Evolutionary conservation across 2,888 invertebrate species (phyloP).

Genomic region (Cetonia aurata): DNA sequence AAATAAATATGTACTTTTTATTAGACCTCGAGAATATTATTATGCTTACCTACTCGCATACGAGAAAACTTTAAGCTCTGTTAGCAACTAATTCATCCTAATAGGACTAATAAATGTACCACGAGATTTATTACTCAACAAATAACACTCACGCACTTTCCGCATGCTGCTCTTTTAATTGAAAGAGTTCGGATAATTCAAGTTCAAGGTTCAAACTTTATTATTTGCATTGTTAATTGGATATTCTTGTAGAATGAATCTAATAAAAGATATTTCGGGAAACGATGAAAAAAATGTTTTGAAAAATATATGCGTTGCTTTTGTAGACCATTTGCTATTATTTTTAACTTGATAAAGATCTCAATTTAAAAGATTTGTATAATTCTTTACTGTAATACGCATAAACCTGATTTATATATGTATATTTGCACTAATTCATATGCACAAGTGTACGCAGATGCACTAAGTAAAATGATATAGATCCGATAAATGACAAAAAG

Average conservation of each 20-base stretch:
- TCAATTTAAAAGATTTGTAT: no score
- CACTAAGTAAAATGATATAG: no score
- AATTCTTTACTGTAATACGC: no score
- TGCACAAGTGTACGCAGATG: no score
- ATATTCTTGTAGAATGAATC: not conserved
- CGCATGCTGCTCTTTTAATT: constrained; percentile 36
- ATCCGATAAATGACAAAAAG: no score
- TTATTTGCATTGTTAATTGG: constrained; percentile 16
- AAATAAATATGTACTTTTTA: not conserved
- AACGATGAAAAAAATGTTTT: not conserved
- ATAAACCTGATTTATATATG: no score
- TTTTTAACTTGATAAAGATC: no score
- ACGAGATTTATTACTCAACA: constrained; percentile 30
- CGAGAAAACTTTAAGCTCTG: no score
- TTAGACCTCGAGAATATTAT: not conserved
- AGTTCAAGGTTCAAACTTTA: constrained; percentile 35
- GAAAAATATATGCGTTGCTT: no score
- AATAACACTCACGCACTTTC: constrained; percentile 31
- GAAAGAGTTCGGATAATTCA: constrained; percentile 17
- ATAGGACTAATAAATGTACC: constrained; percentile 27
- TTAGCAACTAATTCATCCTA: constrained; percentile 8
- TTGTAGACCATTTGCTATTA: no score
- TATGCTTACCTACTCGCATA: not conserved
- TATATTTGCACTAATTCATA: no score
- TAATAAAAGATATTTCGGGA: not conserved